Percentiles rank a stretch among this genome's conserved stretches.
These are phyloP conservation scores for Blastobasis adustella DNA, from an alignment of 2,888 invertebrate genomes.

Conservation along the genomic window DNA sequence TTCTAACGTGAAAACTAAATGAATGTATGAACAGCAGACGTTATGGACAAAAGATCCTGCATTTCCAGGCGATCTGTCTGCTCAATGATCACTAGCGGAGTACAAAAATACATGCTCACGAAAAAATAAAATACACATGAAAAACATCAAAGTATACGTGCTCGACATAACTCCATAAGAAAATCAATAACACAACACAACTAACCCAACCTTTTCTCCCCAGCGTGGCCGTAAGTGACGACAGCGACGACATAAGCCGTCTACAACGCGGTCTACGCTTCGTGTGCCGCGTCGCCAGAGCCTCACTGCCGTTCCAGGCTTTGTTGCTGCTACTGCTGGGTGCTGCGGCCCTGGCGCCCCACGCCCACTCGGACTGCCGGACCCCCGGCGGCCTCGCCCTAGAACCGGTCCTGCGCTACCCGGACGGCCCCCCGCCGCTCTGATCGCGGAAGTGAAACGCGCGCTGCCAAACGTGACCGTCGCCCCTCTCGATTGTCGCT, in stretches of 20 bases:
- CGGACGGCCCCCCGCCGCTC: constrained; percentile 94
- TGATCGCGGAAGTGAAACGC: constrained; percentile 54
- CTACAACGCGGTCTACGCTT: constrained; percentile 86
- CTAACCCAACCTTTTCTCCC: neutral
- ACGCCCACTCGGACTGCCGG: constrained; percentile 87
- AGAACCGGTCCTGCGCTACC: constrained; percentile 92
- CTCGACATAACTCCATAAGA: neutral
- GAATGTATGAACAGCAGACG: too few species aligned
- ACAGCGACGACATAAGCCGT: constrained; percentile 40
- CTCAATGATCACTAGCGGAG: too few species aligned
- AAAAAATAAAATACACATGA: too few species aligned
- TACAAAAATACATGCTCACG: too few species aligned
- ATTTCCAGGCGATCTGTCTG: too few species aligned
- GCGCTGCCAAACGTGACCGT: constrained; percentile 9
- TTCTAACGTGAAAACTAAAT: too few species aligned
- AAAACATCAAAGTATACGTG: neutral
- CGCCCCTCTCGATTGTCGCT: constrained; percentile 13
- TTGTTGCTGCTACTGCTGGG: constrained; percentile 94
- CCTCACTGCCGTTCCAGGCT: constrained; percentile 95
- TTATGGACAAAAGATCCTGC: too few species aligned
- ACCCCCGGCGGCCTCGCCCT: constrained; percentile 87
- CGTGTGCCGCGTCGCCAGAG: constrained; percentile 91
- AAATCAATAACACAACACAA: too few species aligned
- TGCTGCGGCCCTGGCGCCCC: constrained; percentile 93
- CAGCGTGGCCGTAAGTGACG: constrained; percentile 46